Conservation (phyloP, 1,140 invertebrate genomes). For the Episyrphus balteatus region DNA sequence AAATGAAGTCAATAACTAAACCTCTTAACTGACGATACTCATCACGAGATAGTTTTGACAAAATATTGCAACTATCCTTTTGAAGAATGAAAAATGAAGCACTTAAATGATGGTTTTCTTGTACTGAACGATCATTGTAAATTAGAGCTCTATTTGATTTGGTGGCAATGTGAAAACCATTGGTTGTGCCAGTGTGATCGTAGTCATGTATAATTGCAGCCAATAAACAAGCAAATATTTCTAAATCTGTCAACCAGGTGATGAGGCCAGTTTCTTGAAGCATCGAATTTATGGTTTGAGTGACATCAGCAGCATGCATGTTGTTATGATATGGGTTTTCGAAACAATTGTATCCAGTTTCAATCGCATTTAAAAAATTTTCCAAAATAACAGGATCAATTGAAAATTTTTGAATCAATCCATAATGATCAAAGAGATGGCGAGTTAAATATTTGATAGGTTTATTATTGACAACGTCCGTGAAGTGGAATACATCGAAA, state of each 20-base stretch:
- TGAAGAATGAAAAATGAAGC: slow-evolving; percentile 78
- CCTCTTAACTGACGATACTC: slow-evolving; percentile 89
- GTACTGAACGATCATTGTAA: slow-evolving; percentile 87
- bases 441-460: slow-evolving; percentile 88
- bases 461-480: slow-evolving; percentile 69
- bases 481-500: slow-evolving; percentile 86
- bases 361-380: slow-evolving; percentile 60
- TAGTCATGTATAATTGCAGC: slow-evolving; percentile 87
- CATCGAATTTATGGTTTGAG: slow-evolving; percentile 90
- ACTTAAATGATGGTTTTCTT: slow-evolving; percentile 92
- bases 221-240: slow-evolving; percentile 88
- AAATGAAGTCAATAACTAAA: slow-evolving; percentile 93
- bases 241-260: slow-evolving; percentile 89
- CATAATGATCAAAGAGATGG: slow-evolving; percentile 90
- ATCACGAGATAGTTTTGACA: slow-evolving; percentile 79
- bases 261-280: slow-evolving; percentile 83
- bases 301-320: slow-evolving; percentile 88
- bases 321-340: slow-evolving; percentile 94
- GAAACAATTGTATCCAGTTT: slow-evolving; percentile 72
- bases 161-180: slow-evolving; percentile 96
- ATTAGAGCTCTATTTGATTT: slow-evolving; percentile 84
- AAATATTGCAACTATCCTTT: slow-evolving; percentile 83
- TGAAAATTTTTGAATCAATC: slow-evolving; percentile 93
- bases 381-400: slow-evolving; percentile 63
- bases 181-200: slow-evolving; percentile 96